Base-by-base conservation (phyloP, 2,113 vertebrate species). In the Axis porcinus region DNA sequence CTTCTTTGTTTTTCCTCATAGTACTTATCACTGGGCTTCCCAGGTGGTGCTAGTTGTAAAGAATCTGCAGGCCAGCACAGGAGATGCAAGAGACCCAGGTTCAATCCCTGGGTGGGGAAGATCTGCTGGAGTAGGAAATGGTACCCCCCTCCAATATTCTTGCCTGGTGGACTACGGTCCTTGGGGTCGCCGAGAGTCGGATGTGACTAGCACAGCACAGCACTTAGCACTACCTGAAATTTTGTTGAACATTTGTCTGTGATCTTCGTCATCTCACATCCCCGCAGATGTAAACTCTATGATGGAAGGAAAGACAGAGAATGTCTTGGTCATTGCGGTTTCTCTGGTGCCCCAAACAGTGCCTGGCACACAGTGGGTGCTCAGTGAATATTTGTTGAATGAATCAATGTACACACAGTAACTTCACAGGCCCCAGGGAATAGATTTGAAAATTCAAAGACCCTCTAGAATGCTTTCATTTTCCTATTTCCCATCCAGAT, bases 371-470 rank as follows among this genome's bases (percentile, higher is more conserved):
- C 14, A 62, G 23, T 47, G 14, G 43, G 6, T 78, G n/a, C 28
- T 96, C 5, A 13, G 0, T 83, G 86, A 76, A 79, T 89, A 83
- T 92, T 82, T 74, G 25, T 11, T 76, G 57, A 91, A 62, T 93
- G 78, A 84, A 89, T 70, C 57, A 76, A 55, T n/a, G 28, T 84
- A 36, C 7, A 64, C 85, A 55, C 6, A 47, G 54, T 52, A 76
- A 94, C 13, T 47, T 95, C 62, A 81, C 27, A 95, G 82, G 13
- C 33, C 16, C 6, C 7, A 67, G 60, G n/a, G 23, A 40, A 82
- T 84, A 93, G 33, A 45, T 70, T 36, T 95, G 40, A 89, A 87
- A 96, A 57, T 78, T 12, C 21, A 33, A 93, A 87, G 7, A 33
- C 8, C 57, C 19, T 47, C 27, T 6, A 57, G 36, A 89, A 96